Evolutionary conservation across 2,113 vertebrate species (phyloP).

Genomic region (Brienomyrus longianalis): DNA sequence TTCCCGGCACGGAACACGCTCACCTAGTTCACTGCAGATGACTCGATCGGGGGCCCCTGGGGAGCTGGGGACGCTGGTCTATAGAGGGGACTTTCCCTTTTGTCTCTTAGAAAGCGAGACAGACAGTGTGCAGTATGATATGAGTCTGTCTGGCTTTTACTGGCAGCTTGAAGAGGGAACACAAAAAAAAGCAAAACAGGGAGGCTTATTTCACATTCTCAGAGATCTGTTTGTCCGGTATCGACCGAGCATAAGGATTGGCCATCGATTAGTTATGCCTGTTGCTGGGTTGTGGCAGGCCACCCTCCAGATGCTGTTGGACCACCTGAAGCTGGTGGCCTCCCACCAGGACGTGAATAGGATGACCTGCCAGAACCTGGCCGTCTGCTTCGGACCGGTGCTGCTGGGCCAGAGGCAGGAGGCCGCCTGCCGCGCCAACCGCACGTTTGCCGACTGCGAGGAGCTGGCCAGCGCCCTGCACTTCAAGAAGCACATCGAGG

Average conservation of each 20-base stretch:
- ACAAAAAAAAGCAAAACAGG: neutral
- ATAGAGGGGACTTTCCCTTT: slow-evolving; percentile 27
- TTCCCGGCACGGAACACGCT: neutral
- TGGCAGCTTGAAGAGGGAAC: neutral
- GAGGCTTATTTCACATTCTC: neutral
- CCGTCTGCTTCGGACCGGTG: slow-evolving; percentile 93
- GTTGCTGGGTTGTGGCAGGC: slow-evolving; percentile 56
- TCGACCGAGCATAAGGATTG: neutral
- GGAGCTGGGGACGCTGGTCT: neutral
- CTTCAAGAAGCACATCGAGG: slow-evolving; percentile 98
- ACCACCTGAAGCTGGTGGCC: slow-evolving; percentile 91
- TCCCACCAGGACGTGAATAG: slow-evolving; percentile 90
- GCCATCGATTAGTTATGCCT: neutral
- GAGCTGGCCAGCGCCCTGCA: slow-evolving; percentile 93
- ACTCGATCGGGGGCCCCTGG: neutral
- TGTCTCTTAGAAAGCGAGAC: neutral
- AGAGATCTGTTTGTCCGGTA: neutral
- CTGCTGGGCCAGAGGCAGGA: slow-evolving; percentile 90
- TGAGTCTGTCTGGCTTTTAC: neutral
- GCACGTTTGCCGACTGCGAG: slow-evolving; percentile 90
- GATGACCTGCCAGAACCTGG: slow-evolving; percentile 97
- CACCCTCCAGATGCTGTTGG: slow-evolving; percentile 81
- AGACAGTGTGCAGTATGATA: neutral
- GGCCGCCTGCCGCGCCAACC: slow-evolving; percentile 76
- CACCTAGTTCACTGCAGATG: neutral